phyloP scores from a whole-genome alignment of 2,113 vertebrate genomes.

The Paralichthys olivaceus region DNA sequence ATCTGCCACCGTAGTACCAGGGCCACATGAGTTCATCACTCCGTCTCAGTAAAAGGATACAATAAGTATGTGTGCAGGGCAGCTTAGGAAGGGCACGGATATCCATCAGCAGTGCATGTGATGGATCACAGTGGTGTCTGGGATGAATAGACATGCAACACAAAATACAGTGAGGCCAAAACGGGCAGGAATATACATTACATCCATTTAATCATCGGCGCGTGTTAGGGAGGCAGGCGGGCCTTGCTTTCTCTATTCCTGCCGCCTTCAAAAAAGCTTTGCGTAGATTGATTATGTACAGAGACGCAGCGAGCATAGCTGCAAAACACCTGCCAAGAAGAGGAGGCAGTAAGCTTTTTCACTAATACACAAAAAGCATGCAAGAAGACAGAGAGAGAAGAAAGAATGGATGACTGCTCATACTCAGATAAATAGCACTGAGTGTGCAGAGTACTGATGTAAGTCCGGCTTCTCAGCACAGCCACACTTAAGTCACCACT shows the following conservation, averaged over 20 bases:
- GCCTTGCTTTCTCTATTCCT: constrained; percentile 57
- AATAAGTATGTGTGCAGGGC: constrained; percentile 81
- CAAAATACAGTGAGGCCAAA: constrained; percentile 80
- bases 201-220: constrained; percentile 82
- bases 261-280: constrained; percentile 72
- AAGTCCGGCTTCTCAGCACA: constrained; percentile 28
- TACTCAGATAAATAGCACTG: constrained; percentile 49
- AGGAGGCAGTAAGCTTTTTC: constrained; percentile 58
- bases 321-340: constrained; percentile 75
- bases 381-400: constrained; percentile 34
- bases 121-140: constrained; percentile 77
- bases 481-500: constrained; percentile 20
- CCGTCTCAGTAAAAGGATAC: constrained; percentile 80
- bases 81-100: constrained; percentile 79
- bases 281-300: constrained; percentile 75
- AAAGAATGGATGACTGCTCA: constrained; percentile 59
- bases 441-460: constrained; percentile 39
- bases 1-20: constrained; percentile 71
- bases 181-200: constrained; percentile 80
- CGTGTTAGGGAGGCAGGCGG: constrained; percentile 60
- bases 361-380: constrained; percentile 51
- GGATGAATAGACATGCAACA: constrained; percentile 81
- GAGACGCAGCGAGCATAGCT: constrained; percentile 50
- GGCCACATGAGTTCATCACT: constrained; percentile 75
- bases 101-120: constrained; percentile 79